Percentiles rank a stretch among this genome's conserved stretches.
phyloP scores from a whole-genome alignment of 1,140 invertebrate genomes.

The Meloidogyne floridensis region DNA sequence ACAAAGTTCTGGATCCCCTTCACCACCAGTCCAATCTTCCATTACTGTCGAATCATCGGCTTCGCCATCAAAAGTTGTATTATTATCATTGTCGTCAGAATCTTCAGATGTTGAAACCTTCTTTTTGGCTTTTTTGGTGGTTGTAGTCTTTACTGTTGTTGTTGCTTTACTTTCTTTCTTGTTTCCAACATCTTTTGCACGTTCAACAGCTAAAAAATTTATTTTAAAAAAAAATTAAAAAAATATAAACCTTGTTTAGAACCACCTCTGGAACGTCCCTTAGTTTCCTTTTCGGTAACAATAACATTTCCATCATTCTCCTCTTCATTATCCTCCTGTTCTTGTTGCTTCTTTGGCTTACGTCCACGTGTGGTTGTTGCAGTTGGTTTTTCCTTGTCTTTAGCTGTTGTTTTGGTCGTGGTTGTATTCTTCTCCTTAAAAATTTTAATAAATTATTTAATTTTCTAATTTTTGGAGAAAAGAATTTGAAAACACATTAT shows the following conservation, averaged over 20 bases:
- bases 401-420: neutral
- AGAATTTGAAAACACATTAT: too few relatives aligned
- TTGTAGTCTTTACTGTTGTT: too few relatives aligned
- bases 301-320: neutral
- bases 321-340: neutral
- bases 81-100: neutral
- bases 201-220: neutral
- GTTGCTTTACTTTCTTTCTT: neutral
- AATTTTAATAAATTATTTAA: neutral
- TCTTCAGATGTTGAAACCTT: neutral
- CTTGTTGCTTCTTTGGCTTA: neutral
- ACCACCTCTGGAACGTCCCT: neutral
- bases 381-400: neutral
- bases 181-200: neutral
- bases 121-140: neutral
- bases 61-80: neutral
- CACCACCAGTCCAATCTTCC: slow-evolving; percentile 32
- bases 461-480: too few relatives aligned
- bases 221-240: too few relatives aligned
- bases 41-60: slow-evolving; percentile 6
- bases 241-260: neutral
- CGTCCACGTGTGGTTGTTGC: neutral
- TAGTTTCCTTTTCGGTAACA: neutral
- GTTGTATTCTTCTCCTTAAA: neutral
- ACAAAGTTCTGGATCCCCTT: slow-evolving; percentile 35